Base-by-base conservation (phyloP, 2,113 vertebrate species). In the Neotoma lepida region DNA sequence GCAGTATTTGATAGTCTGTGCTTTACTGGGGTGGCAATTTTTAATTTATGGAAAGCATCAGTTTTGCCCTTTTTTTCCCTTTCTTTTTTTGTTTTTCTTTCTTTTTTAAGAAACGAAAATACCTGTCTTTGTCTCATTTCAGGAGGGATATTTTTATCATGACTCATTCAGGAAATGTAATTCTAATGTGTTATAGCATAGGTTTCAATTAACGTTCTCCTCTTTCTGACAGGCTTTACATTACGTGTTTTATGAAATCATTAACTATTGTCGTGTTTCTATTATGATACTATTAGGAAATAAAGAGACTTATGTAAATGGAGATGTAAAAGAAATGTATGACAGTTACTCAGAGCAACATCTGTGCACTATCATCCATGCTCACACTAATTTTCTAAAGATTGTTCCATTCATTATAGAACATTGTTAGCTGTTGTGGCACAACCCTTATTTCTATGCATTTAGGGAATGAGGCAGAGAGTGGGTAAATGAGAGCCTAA, bases 401-500 rank as follows among this genome's bases (percentile, higher is more conserved):
- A 99, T 98, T 98, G 98, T 99, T 99, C 98, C 98, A 99, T 99
- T 99, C 99, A 99, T 99, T 99, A 99, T 96, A 97, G 98, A 98
- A 98, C 98, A 99, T 99, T 99, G 99, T 99, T 99, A 98, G 98
- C 98, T 98, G 98, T 98, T 98, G 98, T 98, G 98, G 98, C 98
- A 99, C 98, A 99, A 98, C 98, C 98, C 98, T 99, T 99, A 99
- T 99, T 99, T 99, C 99, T 98, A 98, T 99, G 99, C 99, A 99
- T 99, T 99, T 99, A 99, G 99, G 98, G 99, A 99, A 98, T 98
- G 99, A 99, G 98, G 99, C 98, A 99, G 98, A 99, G 99, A 99
- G 98, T 98, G 98, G 98, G 99, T 99, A 99, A 99, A 99, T 99
- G 99, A 99, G 98, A 99, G 98, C 98, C 99, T 99, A 99, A 99